Conservation (phyloP, 2,113 vertebrate species). For the Cyanistes caeruleus region DNA sequence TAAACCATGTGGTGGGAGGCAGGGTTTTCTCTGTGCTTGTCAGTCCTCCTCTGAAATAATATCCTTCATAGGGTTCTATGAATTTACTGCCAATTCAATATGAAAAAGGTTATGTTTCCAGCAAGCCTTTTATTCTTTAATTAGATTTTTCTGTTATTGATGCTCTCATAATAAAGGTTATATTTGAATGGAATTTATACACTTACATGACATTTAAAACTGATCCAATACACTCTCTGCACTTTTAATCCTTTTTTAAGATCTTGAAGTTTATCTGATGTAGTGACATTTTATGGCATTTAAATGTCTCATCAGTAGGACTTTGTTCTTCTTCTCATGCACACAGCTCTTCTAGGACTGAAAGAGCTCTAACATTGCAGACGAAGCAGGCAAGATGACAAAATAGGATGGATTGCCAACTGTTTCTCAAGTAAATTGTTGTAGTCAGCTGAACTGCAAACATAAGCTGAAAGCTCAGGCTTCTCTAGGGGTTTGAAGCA, state of each 20-base stretch:
- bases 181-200: conserved; percentile 33
- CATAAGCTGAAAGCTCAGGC: not conserved
- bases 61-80: not conserved
- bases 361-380: not conserved
- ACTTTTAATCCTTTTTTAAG: not conserved
- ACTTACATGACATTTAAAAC: conserved; percentile 36
- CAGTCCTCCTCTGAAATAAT: not conserved
- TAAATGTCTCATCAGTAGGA: conserved; percentile 4
- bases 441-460: not conserved
- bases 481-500: not conserved
- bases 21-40: not conserved
- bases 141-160: conserved; percentile 53
- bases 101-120: conserved; percentile 32
- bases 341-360: not conserved
- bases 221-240: not conserved
- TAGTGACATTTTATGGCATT: conserved; percentile 48
- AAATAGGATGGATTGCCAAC: not conserved
- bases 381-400: not conserved
- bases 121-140: conserved; percentile 39
- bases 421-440: conserved; percentile 7
- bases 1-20: not conserved
- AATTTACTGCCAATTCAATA: conserved; percentile 17
- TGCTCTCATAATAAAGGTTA: conserved; percentile 49
- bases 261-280: conserved; percentile 10
- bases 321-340: not conserved